These are phyloP conservation scores for Panthera tigris DNA, from an alignment of 2,113 vertebrate genomes.

Conservation along the genomic window DNA sequence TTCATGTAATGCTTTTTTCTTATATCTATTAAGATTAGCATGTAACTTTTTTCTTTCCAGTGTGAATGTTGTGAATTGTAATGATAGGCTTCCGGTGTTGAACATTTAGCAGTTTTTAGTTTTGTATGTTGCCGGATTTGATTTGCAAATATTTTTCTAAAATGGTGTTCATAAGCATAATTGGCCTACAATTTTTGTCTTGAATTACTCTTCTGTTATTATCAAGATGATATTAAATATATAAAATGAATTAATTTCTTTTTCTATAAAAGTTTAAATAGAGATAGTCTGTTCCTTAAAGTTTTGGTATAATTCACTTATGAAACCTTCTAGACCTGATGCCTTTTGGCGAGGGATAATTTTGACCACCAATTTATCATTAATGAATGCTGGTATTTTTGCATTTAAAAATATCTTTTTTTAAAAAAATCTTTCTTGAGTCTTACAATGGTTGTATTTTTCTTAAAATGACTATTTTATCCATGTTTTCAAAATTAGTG, in stretches of 20 bases:
- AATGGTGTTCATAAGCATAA: neutral
- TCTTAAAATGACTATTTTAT: neutral
- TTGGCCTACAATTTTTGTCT: neutral
- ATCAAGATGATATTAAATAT: neutral
- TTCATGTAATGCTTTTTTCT: neutral
- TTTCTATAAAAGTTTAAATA: neutral
- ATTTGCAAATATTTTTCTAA: constrained; percentile 3
- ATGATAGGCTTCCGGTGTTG: neutral
- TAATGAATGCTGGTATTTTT: neutral
- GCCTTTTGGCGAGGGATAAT: neutral
- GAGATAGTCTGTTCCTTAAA: neutral
- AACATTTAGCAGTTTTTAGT: neutral
- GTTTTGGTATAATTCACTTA: neutral
- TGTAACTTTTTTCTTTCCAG: neutral
- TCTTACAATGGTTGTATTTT: neutral
- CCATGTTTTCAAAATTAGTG: neutral
- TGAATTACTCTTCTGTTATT: neutral
- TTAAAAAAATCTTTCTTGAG: neutral
- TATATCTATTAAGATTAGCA: neutral
- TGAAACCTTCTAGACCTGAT: neutral
- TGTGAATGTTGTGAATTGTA: neutral
- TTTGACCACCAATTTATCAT: neutral
- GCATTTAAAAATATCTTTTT: neutral
- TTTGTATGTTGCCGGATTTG: neutral
- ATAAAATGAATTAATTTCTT: neutral